Evolutionary conservation across 2,888 invertebrate genomes (phyloP), one percentile per base, ranked within the genome.

Genomic region (Eutolmus rufibarbis): DNA sequence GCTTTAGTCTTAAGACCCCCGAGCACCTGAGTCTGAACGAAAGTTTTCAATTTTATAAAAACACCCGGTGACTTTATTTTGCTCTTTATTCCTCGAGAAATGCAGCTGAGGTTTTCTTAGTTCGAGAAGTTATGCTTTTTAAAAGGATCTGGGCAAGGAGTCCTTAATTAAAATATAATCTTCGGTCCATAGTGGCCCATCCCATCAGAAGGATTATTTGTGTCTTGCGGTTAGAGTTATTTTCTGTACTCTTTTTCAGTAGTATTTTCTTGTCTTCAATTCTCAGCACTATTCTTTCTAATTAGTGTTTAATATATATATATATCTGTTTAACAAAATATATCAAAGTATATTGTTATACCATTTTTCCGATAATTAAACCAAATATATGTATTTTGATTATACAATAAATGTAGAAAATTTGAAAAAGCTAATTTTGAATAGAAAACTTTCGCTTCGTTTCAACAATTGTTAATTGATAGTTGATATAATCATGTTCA

Each of bases 11-110:
- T 86, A 88, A 85, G 86, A 81, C 87, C 46, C 0, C 37, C 51
- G 56, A 86, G 87, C 88, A 88, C 88, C 88, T 88, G 88, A 77
- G 87, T 87, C 87, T 78, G 56, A 19, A 46, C 74, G 86, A 34
- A 77, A 56, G 57, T 86, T 76, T 57, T 86, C 81, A 87, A 56
- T 78, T 86, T 51, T 34, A 66, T 37, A 87, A 87, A 74, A 74
- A 87, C 66, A 23, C 23, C 23, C 77, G 31, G 51, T 78, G 40
- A 51, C 77, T 57, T 77, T 86, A 19, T 51, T 51, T 51, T 77
- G 16, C 16, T 76, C 19, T 16, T 86, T 56, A 56, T 78, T 23
- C 66, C 66, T 23, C 66, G 37, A 40, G 37, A 56, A 7, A 34
- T 56, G 31, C 76, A 76, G 86, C 66, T 84, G 84, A 84, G 86